Evolutionary conservation across 1,140 invertebrate species (phyloP).

Genomic region (Stegodyphus dumicola): DNA sequence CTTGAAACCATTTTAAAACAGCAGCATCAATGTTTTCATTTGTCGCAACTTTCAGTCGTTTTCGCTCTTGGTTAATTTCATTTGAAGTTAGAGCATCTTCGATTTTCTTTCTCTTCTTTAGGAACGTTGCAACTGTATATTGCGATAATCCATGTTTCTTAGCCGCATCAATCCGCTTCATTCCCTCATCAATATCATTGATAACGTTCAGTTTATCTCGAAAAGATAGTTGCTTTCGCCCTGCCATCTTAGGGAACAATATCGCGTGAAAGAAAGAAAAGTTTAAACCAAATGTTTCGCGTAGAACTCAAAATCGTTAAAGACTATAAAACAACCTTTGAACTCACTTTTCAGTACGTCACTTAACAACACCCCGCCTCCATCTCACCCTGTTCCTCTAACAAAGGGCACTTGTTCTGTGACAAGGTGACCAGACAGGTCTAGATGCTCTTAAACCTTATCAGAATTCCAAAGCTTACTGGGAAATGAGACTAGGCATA

Average conservation of each 20-base stretch:
- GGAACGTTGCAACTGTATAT: background rate
- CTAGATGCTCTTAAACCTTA: background rate
- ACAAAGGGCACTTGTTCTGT: constrained; percentile 3
- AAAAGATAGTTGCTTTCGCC: constrained; percentile 1
- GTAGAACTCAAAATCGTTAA: too few relatives aligned
- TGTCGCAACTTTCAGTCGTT: too few relatives aligned
- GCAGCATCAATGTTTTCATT: too few relatives aligned
- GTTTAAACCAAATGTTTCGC: too few relatives aligned
- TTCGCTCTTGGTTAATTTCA: too few relatives aligned
- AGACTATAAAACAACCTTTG: background rate
- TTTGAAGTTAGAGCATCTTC: too few relatives aligned
- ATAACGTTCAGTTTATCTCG: constrained; percentile 11
- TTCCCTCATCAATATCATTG: background rate
- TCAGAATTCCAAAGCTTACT: too few relatives aligned
- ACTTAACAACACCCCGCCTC: background rate
- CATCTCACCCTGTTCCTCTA: background rate
- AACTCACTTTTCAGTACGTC: constrained; percentile 2
- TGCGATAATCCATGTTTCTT: background rate
- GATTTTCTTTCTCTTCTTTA: background rate
- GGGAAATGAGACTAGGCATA: too few relatives aligned
- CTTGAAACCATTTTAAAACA: too few relatives aligned
- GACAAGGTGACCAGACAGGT: background rate
- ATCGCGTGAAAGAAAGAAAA: too few relatives aligned
- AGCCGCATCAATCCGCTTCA: background rate
- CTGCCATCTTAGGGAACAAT: too few relatives aligned